These are phyloP conservation scores for Ptychodera flava DNA, from an alignment of 35 echinoderm and acorn worm species.

Conservation along the genomic window DNA sequence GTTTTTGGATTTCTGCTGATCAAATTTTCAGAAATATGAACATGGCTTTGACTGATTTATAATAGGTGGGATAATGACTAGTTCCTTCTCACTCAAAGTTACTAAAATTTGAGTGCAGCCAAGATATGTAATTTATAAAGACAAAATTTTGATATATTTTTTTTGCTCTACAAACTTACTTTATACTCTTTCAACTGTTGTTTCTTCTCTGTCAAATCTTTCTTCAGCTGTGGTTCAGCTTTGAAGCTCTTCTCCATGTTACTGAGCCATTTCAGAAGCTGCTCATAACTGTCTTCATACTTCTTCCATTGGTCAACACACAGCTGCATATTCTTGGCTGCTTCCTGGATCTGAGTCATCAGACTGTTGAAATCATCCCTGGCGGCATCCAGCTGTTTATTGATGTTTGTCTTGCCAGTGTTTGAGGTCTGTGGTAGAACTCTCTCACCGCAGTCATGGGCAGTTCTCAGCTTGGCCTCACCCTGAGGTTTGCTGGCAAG, in stretches of 20 bases:
- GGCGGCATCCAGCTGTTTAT: slow-evolving; percentile 33
- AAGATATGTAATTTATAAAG: no score
- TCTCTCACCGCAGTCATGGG: slow-evolving; percentile 24
- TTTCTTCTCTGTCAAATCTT: slow-evolving; percentile 45
- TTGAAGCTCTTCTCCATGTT: slow-evolving; percentile 33
- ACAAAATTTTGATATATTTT: no score
- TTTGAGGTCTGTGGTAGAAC: slow-evolving; percentile 47
- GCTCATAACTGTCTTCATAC: slow-evolving; percentile 28
- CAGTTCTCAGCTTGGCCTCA: slow-evolving; percentile 21
- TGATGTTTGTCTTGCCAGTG: slow-evolving; percentile 36
- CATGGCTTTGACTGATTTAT: no score
- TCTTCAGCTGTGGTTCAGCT: slow-evolving; percentile 7
- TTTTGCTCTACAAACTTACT: slow-evolving; percentile 26
- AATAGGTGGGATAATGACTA: no score
- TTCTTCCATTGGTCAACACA: slow-evolving; percentile 16
- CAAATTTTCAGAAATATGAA: no score
- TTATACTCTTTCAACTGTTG: slow-evolving; percentile 53
- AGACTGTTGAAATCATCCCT: slow-evolving; percentile 37
- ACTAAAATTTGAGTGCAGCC: no score
- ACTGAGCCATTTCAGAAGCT: slow-evolving; percentile 38
- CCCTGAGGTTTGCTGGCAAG: slow-evolving; percentile 45
- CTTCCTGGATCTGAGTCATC: slow-evolving; percentile 21
- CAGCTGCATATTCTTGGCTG: slow-evolving; percentile 12
- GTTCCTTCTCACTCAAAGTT: no score
- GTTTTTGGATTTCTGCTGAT: no score